Percentiles rank a stretch among this genome's conserved stretches.
Evolutionary conservation across 2,888 invertebrate genomes (phyloP).

Genomic region (Odontocolon sp.): DNA sequence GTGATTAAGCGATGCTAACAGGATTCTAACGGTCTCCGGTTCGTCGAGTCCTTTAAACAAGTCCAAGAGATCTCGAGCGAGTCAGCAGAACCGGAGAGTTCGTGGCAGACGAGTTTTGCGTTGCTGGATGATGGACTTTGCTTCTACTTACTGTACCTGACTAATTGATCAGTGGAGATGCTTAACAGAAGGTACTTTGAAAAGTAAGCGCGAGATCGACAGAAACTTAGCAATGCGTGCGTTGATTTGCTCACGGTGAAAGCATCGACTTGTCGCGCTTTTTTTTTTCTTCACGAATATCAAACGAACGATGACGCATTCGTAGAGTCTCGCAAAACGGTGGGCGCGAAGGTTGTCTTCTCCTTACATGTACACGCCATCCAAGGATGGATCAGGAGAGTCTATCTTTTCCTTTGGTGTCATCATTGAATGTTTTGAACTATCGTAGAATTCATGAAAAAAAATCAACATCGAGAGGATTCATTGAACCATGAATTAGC

Average conservation of each 20-base stretch:
- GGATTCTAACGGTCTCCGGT: conserved; percentile 47
- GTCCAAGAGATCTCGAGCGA: conserved; percentile 25
- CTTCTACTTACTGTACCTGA: neutral
- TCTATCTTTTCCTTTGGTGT: conserved; percentile 6
- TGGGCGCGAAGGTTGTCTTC: conserved; percentile 52
- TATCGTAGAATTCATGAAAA: neutral
- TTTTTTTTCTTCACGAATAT: conserved; percentile 34
- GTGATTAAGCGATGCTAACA: conserved; percentile 33
- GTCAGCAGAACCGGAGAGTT: conserved; percentile 1
- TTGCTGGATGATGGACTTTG: neutral
- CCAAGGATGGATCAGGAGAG: conserved; percentile 30
- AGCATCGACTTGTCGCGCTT: conserved; percentile 25
- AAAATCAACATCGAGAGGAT: neutral
- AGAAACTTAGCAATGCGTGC: neutral
- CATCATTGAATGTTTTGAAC: conserved; percentile 10
- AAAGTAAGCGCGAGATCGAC: conserved; percentile 20
- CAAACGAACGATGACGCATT: conserved; percentile 54
- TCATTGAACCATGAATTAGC: neutral
- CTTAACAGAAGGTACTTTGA: conserved; percentile 3
- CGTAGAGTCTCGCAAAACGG: conserved; percentile 25
- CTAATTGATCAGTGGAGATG: neutral
- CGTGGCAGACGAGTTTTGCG: conserved; percentile 33
- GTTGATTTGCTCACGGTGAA: conserved; percentile 33
- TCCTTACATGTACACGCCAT: conserved; percentile 27
- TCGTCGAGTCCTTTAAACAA: conserved; percentile 35